Evolutionary conservation across 2,888 invertebrate genomes (phyloP).

Genomic region (Drosophila pseudotakahashii): DNA sequence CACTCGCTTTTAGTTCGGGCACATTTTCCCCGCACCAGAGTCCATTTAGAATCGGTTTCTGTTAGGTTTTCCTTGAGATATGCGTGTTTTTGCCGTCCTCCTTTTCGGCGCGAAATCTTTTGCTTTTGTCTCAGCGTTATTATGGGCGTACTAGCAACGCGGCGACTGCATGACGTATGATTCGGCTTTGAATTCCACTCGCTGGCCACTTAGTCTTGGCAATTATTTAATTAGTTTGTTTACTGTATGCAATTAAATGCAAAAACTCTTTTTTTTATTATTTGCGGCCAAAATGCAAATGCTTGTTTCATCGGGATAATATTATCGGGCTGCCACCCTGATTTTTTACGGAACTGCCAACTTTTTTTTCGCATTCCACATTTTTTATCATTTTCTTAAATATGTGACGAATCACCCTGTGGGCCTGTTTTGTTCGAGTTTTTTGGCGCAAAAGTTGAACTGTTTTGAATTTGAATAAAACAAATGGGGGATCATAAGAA

Average conservation of each 20-base stretch:
- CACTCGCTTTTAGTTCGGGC: constrained; percentile 44
- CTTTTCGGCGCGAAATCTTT: constrained; percentile 75
- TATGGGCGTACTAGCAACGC: constrained; percentile 51
- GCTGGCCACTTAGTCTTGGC: background rate
- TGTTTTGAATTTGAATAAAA: too few species aligned
- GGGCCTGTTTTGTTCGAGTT: too few species aligned
- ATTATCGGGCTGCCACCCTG: too few species aligned
- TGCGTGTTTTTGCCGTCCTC: constrained; percentile 56
- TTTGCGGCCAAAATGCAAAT: background rate
- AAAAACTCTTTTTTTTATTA: background rate
- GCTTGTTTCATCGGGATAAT: too few species aligned
- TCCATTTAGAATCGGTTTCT: constrained; percentile 23
- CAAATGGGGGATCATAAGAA: too few species aligned
- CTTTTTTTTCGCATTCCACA: background rate
- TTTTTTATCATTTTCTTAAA: too few species aligned
- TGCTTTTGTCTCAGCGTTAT: constrained; percentile 78
- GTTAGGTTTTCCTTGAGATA: constrained; percentile 30
- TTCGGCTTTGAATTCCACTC: background rate
- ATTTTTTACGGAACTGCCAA: too few species aligned
- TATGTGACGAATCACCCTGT: too few species aligned
- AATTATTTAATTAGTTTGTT: too few species aligned
- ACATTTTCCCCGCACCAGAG: constrained; percentile 44
- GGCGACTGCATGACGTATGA: constrained; percentile 50
- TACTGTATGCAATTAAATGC: background rate
- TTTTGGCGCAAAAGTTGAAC: too few species aligned